A percentile compares a stretch with the other conserved stretches of the same genome.
Evolutionary conservation across 2,888 invertebrate species (phyloP).

Genomic region (Eugnorisma glareosa): DNA sequence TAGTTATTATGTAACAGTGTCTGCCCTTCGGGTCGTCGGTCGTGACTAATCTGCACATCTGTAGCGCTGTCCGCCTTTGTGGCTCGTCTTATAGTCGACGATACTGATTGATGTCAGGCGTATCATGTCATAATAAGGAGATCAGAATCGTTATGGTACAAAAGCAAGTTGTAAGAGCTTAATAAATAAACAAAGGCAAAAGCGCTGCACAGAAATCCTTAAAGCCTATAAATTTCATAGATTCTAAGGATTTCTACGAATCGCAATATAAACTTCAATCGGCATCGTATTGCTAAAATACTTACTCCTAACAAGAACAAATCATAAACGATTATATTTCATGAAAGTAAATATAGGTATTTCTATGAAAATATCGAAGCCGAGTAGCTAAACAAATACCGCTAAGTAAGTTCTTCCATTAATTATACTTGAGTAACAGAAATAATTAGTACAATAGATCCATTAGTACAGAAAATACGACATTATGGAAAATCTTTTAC

Average conservation of each 20-base stretch:
- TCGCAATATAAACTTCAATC: neutral
- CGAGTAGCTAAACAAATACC: conserved; percentile 25
- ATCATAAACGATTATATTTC: neutral
- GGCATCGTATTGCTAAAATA: neutral
- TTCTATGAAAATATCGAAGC: conserved; percentile 5
- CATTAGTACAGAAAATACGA: conserved; percentile 51
- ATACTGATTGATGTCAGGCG: neutral
- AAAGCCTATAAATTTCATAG: neutral
- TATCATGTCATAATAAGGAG: conserved; percentile 7
- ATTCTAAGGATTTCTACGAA: neutral
- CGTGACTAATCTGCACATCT: conserved; percentile 72
- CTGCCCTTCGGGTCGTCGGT: neutral
- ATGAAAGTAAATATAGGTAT: neutral
- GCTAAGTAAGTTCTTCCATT: conserved; percentile 42
- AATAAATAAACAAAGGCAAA: neutral
- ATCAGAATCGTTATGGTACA: neutral
- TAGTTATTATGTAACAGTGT: neutral
- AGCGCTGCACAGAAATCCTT: neutral
- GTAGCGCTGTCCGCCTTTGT: conserved; percentile 35
- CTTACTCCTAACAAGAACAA: neutral
- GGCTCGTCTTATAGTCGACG: conserved; percentile 2
- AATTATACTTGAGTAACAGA: conserved; percentile 35
- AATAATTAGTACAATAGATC: conserved; percentile 53
- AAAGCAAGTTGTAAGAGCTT: neutral
- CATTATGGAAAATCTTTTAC: conserved; percentile 29